Evolutionary conservation across 1,140 invertebrate species (phyloP).

Genomic region (Lanistes nyassanus): DNA sequence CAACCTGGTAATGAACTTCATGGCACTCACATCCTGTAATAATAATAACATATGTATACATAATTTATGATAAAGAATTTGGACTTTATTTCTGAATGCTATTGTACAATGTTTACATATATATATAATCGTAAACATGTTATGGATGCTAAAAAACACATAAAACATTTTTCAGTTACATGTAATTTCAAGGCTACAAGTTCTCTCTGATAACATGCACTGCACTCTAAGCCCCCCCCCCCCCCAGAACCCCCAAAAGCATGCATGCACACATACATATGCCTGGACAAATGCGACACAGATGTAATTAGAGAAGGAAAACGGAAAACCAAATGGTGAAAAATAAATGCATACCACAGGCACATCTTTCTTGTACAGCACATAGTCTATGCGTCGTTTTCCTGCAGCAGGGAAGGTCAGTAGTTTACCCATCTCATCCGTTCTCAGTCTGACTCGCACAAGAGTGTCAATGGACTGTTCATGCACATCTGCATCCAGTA

Average conservation of each 20-base stretch:
- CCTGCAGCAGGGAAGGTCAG: conserved; percentile 36
- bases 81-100: too few species aligned
- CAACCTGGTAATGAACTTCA: conserved; percentile 41
- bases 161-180: too few species aligned
- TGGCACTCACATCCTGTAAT: conserved; percentile 38
- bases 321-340: background rate
- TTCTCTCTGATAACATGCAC: too few species aligned
- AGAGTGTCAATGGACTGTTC: conserved; percentile 33
- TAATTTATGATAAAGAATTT: too few species aligned
- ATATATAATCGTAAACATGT: too few species aligned
- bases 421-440: conserved; percentile 36
- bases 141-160: too few species aligned
- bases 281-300: too few species aligned
- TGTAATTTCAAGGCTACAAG: too few species aligned
- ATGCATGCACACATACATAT: background rate
- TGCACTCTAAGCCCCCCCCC: too few species aligned
- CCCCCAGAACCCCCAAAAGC: too few species aligned
- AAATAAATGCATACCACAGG: conserved; percentile 35
- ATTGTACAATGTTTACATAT: too few species aligned
- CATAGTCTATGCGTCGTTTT: conserved; percentile 42
- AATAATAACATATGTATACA: background rate
- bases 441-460: conserved; percentile 26
- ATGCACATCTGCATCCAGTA: conserved; percentile 42
- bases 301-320: background rate
- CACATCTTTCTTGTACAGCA: conserved; percentile 34